phyloP scores from a whole-genome alignment of 2,113 vertebrate genomes.

The Megaceryle maxima region DNA sequence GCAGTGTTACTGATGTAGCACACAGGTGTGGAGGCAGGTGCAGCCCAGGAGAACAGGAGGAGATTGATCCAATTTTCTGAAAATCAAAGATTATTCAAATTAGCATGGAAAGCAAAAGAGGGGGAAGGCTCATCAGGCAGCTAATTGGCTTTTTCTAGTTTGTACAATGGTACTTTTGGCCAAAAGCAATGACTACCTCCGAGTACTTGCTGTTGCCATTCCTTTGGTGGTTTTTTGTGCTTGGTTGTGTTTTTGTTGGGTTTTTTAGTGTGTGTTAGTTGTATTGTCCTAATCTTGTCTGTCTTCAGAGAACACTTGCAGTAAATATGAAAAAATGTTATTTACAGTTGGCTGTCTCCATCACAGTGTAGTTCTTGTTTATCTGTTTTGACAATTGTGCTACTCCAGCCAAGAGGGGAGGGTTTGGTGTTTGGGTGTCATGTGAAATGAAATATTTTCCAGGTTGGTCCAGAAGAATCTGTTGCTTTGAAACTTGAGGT shows the following conservation, averaged over 20 bases:
- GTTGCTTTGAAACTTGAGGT: background rate
- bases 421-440: rapidly evolving
- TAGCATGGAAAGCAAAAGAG: background rate
- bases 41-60: background rate
- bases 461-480: background rate
- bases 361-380: background rate
- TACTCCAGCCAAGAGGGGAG: background rate
- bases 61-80: background rate
- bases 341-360: background rate
- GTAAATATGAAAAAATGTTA: background rate
- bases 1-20: background rate
- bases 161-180: background rate
- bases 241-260: too few relatives aligned
- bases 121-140: background rate
- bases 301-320: background rate
- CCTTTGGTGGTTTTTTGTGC: background rate
- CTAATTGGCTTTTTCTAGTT: background rate
- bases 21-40: too few relatives aligned
- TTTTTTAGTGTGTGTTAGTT: background rate
- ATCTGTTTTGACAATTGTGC: background rate
- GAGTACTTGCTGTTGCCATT: background rate
- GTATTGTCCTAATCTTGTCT: background rate
- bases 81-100: background rate
- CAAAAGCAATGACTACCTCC: background rate
- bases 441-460: background rate